These are phyloP conservation scores for Drosophila kurseongensis DNA, from an alignment of 1,140 invertebrate species.

Conservation along the genomic window DNA sequence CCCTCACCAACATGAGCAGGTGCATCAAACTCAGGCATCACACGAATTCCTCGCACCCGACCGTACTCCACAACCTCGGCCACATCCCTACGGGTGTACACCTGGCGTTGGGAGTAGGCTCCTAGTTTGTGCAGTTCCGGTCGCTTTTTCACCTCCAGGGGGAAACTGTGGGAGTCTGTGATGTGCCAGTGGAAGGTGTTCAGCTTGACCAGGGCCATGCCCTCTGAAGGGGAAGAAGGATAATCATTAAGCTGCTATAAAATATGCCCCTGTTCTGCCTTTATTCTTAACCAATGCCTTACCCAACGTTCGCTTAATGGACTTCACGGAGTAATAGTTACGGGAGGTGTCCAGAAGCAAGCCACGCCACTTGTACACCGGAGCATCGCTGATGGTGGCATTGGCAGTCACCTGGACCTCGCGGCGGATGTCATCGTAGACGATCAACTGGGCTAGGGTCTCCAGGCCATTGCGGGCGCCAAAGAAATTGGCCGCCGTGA, in stretches of 20 bases:
- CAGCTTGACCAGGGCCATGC: slow-evolving; percentile 92
- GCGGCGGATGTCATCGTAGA: slow-evolving; percentile 87
- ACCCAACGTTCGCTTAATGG: slow-evolving; percentile 90
- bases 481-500: slow-evolving; percentile 89
- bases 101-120: slow-evolving; percentile 89
- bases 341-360: slow-evolving; percentile 91
- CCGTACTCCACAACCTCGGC: slow-evolving; percentile 88
- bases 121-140: slow-evolving; percentile 90
- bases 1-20: slow-evolving; percentile 95
- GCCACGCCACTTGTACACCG: slow-evolving; percentile 91
- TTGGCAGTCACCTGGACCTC: slow-evolving; percentile 86
- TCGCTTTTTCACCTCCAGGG: slow-evolving; percentile 88
- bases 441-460: slow-evolving; percentile 90
- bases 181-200: slow-evolving; percentile 96
- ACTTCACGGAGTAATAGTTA: slow-evolving; percentile 89
- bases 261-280: neutral
- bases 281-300: slow-evolving; percentile 10
- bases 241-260: neutral
- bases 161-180: slow-evolving; percentile 95
- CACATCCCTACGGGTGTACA: slow-evolving; percentile 86
- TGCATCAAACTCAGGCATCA: slow-evolving; percentile 94
- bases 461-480: slow-evolving; percentile 92
- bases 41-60: slow-evolving; percentile 89
- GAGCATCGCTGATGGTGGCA: slow-evolving; percentile 88
- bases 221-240: slow-evolving; percentile 85